Base-by-base conservation (phyloP, 1,140 invertebrate species). In the Bradysia coprophila region DNA sequence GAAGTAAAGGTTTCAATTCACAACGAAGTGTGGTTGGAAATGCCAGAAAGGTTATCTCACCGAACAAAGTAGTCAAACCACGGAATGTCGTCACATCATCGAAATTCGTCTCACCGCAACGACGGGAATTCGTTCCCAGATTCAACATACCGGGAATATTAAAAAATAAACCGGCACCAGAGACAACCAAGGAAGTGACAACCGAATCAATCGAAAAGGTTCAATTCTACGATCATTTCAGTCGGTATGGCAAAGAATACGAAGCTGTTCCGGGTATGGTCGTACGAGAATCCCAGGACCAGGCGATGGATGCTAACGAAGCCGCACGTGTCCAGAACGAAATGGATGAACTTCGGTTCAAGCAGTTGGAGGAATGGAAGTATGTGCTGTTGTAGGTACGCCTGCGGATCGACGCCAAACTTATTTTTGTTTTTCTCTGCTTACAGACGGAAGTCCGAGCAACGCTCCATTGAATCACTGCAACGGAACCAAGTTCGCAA, bases 401-500 rank as follows among this genome's bases (percentile, higher is more conserved):
- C n/a, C n/a, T n/a, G n/a, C n/a, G n/a, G n/a, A n/a, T n/a, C n/a
- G n/a, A n/a, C n/a, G n/a, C n/a, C n/a, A n/a, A 28, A 8, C 13
- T 28, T 28, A 8, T 28, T 13, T 28, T 28, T 28, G 24, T 28
- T 8, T 28, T 28, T n/a, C 8, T 31, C 32, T n/a, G 15, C 34
- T 37, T 42, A 4, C 24, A 42, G 41, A 15, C 18, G 23, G 19
- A 18, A 23, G n/a, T 18, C 41, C 18, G 41, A 42, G 15, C 15
- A 34, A 13, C 41, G 41, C 5, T 34, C 41, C 2, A n/a, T 36
- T 20, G 41, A 36, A 36, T 32, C 41, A 2, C 28, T 42, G 20
- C 32, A 42, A 31, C 36, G 37, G 20, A 34, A 36, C 13, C 36
- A 42, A 21, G 37, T 37, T 22, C 21, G 41, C 21, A 42, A 21